A percentile compares a stretch with the other conserved stretches of the same genome.
These are phyloP conservation scores for Uropsilus gracilis DNA, from an alignment of 2,113 vertebrate genomes.

Conservation along the genomic window DNA sequence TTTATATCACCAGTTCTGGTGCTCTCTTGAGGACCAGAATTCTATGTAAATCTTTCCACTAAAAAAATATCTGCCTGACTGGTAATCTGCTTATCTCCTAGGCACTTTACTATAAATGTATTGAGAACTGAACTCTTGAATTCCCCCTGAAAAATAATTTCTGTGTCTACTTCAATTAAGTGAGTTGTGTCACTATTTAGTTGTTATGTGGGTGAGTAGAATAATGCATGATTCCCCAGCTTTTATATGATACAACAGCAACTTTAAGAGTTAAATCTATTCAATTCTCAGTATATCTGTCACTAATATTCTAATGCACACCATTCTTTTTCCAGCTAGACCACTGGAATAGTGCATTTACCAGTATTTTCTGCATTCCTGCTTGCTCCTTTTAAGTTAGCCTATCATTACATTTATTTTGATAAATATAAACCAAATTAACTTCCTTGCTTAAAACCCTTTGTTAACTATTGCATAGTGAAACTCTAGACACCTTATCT, in stretches of 20 bases:
- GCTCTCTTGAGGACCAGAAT: not conserved
- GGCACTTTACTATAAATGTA: not conserved
- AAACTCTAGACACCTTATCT: not conserved
- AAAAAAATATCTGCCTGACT: not conserved
- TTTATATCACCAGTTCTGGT: not conserved
- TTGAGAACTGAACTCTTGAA: not conserved
- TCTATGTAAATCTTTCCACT: not conserved
- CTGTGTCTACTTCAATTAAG: not conserved
- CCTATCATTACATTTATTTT: not conserved
- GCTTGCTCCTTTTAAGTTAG: not conserved
- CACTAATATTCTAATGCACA: not conserved
- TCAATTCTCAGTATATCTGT: not conserved
- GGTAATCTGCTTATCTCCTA: not conserved
- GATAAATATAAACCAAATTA: not conserved
- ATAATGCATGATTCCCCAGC: not conserved
- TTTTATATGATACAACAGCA: not conserved
- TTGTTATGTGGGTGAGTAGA: not conserved
- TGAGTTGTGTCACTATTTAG: not conserved
- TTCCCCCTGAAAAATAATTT: not conserved
- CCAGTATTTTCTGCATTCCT: not conserved
- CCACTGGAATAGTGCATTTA: not conserved
- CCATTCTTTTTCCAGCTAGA: not conserved
- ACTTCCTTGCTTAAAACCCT: not conserved
- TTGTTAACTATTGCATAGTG: not conserved
- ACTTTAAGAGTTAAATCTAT: not conserved